These are phyloP conservation scores for Melospiza melodia DNA, from an alignment of 2,113 vertebrate genomes.

Conservation along the genomic window DNA sequence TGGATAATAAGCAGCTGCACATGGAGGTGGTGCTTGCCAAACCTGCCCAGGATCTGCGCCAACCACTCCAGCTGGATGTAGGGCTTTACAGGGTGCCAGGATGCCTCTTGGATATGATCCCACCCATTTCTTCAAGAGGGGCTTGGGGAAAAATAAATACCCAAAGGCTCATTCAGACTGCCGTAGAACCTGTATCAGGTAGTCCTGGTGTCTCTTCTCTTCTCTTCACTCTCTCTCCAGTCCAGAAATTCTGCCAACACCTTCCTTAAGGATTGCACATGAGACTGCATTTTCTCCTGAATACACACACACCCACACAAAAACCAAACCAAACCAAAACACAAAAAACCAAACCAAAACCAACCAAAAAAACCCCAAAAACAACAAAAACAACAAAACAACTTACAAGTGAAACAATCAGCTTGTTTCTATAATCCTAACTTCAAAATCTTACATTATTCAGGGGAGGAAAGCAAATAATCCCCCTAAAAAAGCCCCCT, in stretches of 20 bases:
- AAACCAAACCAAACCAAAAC: background rate
- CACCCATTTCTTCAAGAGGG: background rate
- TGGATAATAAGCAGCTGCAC: background rate
- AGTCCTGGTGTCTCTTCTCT: background rate
- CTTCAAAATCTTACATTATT: background rate
- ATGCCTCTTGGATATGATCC: background rate
- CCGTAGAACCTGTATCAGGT: background rate
- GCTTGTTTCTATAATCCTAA: background rate
- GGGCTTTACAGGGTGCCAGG: fast-evolving
- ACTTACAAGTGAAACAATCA: background rate
- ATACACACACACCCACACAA: background rate
- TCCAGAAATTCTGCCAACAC: background rate
- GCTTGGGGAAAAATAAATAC: background rate
- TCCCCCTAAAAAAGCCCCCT: background rate
- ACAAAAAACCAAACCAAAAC: background rate
- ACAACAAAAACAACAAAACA: background rate
- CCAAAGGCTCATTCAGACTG: background rate
- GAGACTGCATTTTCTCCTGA: background rate
- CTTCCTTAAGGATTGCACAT: background rate
- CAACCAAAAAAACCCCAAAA: too few species aligned
- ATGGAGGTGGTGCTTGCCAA: background rate
- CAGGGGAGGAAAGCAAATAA: background rate
- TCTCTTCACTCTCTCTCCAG: background rate
- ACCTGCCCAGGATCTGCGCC: background rate
- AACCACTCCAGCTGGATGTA: background rate